A percentile compares a stretch with the other conserved stretches of the same genome.
These are phyloP conservation scores for Paralichthys olivaceus DNA, from an alignment of 2,113 vertebrate genomes.

Conservation along the genomic window DNA sequence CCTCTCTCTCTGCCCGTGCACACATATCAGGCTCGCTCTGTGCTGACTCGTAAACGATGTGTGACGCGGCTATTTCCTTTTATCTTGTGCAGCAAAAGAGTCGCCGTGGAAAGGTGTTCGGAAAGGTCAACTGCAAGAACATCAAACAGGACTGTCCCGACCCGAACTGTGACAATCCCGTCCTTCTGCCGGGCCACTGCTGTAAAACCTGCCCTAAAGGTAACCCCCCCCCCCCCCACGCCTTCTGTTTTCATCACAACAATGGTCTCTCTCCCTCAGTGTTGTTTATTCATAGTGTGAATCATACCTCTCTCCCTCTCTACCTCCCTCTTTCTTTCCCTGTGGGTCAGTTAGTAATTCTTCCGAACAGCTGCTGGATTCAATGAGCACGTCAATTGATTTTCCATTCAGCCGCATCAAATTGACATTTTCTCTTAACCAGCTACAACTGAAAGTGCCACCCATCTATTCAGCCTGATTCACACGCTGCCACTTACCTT, in stretches of 20 bases:
- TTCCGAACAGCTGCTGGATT: conserved; percentile 34
- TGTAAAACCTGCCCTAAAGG: conserved; percentile 93
- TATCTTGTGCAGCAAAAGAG: conserved; percentile 78
- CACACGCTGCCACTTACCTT: conserved; percentile 29
- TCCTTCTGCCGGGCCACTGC: conserved; percentile 91
- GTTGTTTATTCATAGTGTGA: background rate
- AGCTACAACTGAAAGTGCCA: conserved; percentile 13
- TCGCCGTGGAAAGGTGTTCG: conserved; percentile 81
- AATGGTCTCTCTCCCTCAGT: background rate
- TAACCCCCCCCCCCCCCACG: conserved; percentile 60
- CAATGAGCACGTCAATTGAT: conserved; percentile 39
- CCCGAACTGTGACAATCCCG: conserved; percentile 84
- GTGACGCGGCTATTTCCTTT: background rate
- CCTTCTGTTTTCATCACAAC: background rate
- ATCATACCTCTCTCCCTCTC: background rate
- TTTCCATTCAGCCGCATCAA: conserved; percentile 44
- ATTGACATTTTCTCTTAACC: conserved; percentile 37
- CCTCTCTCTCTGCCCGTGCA: background rate
- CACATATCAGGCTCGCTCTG: too few species aligned
- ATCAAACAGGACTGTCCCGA: conserved; percentile 92
- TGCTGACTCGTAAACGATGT: background rate
- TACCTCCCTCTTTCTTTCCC: background rate
- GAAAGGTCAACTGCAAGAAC: conserved; percentile 90
- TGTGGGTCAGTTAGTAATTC: conserved; percentile 7
- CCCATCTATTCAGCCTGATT: conserved; percentile 36